These are phyloP conservation scores for Archips xylosteana DNA, from an alignment of 2,888 invertebrate genomes.

Conservation along the genomic window DNA sequence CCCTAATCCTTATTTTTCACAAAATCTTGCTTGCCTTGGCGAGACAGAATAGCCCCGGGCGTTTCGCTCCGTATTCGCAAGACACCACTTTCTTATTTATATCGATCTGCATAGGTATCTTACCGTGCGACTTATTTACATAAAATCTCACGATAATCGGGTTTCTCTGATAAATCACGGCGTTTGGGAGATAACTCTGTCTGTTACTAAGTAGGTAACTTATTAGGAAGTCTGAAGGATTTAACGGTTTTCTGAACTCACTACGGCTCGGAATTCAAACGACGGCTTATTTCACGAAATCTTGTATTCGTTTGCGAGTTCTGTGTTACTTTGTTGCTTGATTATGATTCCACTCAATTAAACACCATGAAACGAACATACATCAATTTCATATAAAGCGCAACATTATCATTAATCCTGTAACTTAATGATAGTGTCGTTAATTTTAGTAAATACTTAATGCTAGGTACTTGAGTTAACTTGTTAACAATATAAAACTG, in stretches of 20 bases:
- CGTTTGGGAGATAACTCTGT: slow-evolving; percentile 23
- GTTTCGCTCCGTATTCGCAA: slow-evolving; percentile 15
- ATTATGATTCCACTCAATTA: background rate
- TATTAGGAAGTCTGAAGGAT: slow-evolving; percentile 27
- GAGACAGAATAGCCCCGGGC: slow-evolving; percentile 16
- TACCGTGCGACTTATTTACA: slow-evolving; percentile 25
- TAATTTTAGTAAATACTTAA: background rate
- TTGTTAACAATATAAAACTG: no score
- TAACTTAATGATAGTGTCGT: background rate
- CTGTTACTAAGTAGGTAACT: slow-evolving; percentile 25
- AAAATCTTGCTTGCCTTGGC: background rate
- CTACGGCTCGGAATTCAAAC: slow-evolving; percentile 6
- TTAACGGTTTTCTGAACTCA: slow-evolving; percentile 17
- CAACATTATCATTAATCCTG: no score
- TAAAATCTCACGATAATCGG: slow-evolving; percentile 32
- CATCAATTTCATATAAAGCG: background rate
- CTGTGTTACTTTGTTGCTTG: background rate
- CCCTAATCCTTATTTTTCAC: background rate
- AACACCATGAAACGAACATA: background rate
- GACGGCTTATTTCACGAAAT: slow-evolving; percentile 14
- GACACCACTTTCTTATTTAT: slow-evolving; percentile 32
- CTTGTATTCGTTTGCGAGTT: background rate
- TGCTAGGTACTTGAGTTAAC: background rate
- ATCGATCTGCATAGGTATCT: slow-evolving; percentile 24
- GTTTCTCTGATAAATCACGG: slow-evolving; percentile 29